Evolutionary conservation across 2,888 invertebrate genomes (phyloP).

Genomic region (Tenthredo distinguenda): DNA sequence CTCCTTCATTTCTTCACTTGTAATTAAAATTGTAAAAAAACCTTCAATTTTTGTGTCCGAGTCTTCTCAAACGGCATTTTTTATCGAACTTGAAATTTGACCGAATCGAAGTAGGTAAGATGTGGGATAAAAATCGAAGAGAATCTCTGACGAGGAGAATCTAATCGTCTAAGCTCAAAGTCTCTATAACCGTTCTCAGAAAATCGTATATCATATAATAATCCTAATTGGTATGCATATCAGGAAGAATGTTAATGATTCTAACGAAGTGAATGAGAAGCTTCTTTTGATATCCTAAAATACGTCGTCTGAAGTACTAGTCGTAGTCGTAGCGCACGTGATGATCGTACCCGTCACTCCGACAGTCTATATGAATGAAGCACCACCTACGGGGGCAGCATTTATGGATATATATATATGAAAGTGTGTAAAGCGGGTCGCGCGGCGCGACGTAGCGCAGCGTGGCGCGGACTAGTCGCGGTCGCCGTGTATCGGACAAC

Average conservation of each 20-base stretch:
- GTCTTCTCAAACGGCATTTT: neutral
- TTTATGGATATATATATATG: slow-evolving; percentile 35
- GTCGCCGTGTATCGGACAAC: slow-evolving; percentile 60
- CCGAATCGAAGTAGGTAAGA: no score
- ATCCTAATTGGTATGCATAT: no score
- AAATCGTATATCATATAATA: no score
- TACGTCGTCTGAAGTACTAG: neutral
- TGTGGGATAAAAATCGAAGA: no score
- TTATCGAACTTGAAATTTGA: neutral
- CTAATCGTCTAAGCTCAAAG: no score
- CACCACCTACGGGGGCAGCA: slow-evolving; percentile 53
- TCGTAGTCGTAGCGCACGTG: neutral
- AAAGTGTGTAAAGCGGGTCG: slow-evolving; percentile 64
- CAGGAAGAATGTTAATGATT: neutral
- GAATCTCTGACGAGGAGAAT: no score
- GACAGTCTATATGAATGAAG: slow-evolving; percentile 67
- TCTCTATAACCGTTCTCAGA: no score
- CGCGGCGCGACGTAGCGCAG: slow-evolving; percentile 64
- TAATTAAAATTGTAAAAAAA: neutral
- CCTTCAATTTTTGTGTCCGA: neutral
- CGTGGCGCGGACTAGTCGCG: slow-evolving; percentile 60
- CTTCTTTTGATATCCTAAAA: neutral
- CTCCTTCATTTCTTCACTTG: neutral
- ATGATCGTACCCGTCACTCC: slow-evolving; percentile 46
- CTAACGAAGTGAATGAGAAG: neutral